Conservation (phyloP, 2,113 vertebrate genomes). For the Scatophagus argus region DNA sequence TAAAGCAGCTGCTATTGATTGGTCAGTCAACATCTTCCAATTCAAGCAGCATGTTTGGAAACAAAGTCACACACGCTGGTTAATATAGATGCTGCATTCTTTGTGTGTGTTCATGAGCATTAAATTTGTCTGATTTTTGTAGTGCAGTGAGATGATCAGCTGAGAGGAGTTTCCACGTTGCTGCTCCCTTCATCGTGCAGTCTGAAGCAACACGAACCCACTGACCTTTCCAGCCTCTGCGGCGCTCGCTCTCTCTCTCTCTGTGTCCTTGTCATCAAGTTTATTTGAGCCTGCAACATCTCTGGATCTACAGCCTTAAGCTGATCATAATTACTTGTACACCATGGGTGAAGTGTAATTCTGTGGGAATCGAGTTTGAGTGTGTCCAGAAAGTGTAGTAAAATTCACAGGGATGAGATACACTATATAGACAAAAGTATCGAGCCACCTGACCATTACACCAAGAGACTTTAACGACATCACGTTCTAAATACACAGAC, state of each 20-base stretch:
- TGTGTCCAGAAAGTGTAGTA: neutral
- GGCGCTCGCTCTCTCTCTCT: neutral
- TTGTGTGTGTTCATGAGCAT: conserved; percentile 28
- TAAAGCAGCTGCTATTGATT: neutral
- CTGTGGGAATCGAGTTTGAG: neutral
- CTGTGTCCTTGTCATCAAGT: conserved; percentile 9
- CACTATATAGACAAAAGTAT: too few relatives aligned
- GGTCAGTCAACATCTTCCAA: neutral
- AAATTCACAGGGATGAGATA: neutral
- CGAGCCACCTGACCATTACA: too few relatives aligned
- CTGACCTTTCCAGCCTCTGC: conserved; percentile 3
- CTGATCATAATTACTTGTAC: conserved; percentile 46
- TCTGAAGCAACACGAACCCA: conserved; percentile 1
- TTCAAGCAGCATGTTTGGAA: conserved; percentile 14
- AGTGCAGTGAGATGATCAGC: conserved; percentile 37
- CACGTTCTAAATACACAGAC: too few relatives aligned
- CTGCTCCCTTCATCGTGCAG: conserved; percentile 7
- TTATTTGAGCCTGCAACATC: conserved; percentile 35
- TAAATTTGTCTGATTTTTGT: conserved; percentile 19
- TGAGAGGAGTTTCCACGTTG: conserved; percentile 49
- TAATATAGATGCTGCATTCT: neutral
- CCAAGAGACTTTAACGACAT: too few relatives aligned
- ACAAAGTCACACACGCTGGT: conserved; percentile 8
- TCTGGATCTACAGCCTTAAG: conserved; percentile 42
- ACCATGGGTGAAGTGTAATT: conserved; percentile 21